Evolutionary conservation across 1,140 invertebrate genomes (phyloP).

Genomic region (Ceratina calcarata): DNA sequence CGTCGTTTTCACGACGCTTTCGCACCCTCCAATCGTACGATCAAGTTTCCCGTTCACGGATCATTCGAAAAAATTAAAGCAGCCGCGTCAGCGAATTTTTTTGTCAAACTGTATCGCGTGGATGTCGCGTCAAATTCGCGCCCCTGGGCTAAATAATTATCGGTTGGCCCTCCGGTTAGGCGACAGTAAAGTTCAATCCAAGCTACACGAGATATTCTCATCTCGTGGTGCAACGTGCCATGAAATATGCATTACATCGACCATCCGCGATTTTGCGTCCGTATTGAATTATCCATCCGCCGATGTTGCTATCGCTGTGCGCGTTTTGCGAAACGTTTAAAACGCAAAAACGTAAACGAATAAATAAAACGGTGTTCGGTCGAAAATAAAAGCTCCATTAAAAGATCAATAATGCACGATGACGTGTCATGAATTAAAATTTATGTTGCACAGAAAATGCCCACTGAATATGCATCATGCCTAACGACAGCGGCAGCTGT

Average conservation of each 20-base stretch:
- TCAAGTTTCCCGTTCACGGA: conserved; percentile 52
- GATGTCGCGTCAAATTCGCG: neutral
- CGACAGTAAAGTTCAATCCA: conserved; percentile 10
- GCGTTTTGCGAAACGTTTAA: too few species aligned
- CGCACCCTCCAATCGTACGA: conserved; percentile 32
- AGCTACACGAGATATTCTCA: conserved; percentile 6
- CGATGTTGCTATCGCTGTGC: too few species aligned
- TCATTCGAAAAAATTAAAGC: too few species aligned
- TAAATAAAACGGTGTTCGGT: too few species aligned
- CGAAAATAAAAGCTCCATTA: too few species aligned
- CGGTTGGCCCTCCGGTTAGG: neutral
- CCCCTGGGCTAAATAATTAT: conserved; percentile 3
- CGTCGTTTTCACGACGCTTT: conserved; percentile 25
- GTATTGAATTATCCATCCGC: neutral
- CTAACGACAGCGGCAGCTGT: neutral
- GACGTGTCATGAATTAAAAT: too few species aligned
- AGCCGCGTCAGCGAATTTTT: too few species aligned
- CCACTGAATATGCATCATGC: too few species aligned
- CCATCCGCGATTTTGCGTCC: conserved; percentile 5
- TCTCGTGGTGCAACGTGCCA: conserved; percentile 5
- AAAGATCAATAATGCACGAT: too few species aligned
- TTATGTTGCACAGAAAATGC: too few species aligned
- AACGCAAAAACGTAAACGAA: too few species aligned
- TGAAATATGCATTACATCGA: conserved; percentile 12
- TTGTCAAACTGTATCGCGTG: too few species aligned